Evolutionary conservation across 1,140 invertebrate genomes (phyloP).

Genomic region (Bombus superbus): DNA sequence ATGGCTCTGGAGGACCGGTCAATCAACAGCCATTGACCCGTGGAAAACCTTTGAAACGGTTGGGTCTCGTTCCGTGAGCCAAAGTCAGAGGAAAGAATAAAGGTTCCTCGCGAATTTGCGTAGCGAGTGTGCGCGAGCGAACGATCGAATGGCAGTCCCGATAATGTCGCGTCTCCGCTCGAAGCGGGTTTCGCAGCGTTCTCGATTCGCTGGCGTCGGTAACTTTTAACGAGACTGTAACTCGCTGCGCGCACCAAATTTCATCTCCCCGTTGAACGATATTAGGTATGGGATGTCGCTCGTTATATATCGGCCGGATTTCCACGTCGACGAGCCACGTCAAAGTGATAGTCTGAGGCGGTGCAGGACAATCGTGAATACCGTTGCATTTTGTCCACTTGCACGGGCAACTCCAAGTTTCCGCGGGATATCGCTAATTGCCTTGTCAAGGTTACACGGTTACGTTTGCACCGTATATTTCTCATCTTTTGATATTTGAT

Average conservation of each 20-base stretch:
- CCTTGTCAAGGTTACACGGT: background rate
- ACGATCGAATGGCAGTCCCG: slow-evolving; percentile 3
- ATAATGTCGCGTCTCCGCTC: background rate
- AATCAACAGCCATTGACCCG: slow-evolving; percentile 7
- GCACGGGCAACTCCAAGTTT: background rate
- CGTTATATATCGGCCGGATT: slow-evolving; percentile 39
- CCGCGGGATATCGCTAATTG: background rate
- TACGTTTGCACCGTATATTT: background rate
- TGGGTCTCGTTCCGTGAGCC: background rate
- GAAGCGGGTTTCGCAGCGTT: background rate
- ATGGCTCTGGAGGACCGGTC: background rate
- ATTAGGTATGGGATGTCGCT: slow-evolving; percentile 3
- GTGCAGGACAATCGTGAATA: background rate
- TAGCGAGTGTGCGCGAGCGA: background rate
- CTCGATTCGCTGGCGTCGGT: slow-evolving; percentile 30
- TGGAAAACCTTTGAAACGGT: background rate
- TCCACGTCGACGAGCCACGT: slow-evolving; percentile 15
- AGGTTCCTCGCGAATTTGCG: slow-evolving; percentile 7
- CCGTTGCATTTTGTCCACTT: slow-evolving; percentile 6
- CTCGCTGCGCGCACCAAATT: slow-evolving; percentile 4
- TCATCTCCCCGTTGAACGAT: slow-evolving; percentile 5
- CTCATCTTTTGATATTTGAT: background rate
- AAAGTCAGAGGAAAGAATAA: background rate
- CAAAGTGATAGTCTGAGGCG: slow-evolving; percentile 12
- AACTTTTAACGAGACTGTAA: slow-evolving; percentile 71